Percentiles rank a stretch among this genome's conserved stretches.
Conservation (phyloP, 2,888 invertebrate species). For the Eurois occulta region DNA sequence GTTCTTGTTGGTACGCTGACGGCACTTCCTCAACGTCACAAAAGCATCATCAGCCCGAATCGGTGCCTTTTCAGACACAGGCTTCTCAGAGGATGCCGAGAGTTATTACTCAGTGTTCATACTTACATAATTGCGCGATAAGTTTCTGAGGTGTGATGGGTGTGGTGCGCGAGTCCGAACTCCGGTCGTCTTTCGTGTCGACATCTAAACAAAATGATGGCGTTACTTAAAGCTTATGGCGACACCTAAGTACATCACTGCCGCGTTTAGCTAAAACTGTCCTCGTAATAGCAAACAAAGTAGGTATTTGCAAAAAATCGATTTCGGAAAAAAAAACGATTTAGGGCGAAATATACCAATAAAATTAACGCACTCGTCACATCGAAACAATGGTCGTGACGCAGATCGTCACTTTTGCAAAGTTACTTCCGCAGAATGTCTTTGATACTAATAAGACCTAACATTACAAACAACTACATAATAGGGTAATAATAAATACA, state of each 20-base stretch:
- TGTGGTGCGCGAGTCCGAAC: constrained; percentile 71
- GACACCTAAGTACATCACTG: background rate
- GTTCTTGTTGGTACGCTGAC: too few species aligned
- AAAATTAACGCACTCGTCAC: background rate
- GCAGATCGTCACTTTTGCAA: background rate
- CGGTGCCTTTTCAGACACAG: too few species aligned
- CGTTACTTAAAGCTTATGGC: background rate
- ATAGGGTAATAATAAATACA: background rate
- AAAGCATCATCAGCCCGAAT: too few species aligned
- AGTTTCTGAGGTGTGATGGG: constrained; percentile 74
- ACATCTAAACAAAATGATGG: constrained; percentile 41
- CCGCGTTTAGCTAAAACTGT: background rate
- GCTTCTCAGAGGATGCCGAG: too few species aligned
- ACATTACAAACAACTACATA: background rate
- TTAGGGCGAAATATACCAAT: background rate
- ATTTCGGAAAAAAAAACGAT: background rate
- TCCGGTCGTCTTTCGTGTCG: constrained; percentile 74
- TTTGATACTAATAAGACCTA: background rate
- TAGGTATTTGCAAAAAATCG: background rate
- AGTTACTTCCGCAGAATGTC: background rate
- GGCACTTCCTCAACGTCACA: too few species aligned
- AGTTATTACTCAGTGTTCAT: background rate
- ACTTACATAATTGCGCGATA: constrained; percentile 77
- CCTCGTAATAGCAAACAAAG: background rate
- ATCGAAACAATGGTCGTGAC: background rate